Conservation (phyloP, 1,140 invertebrate genomes). For the Drosophila setifemur region DNA sequence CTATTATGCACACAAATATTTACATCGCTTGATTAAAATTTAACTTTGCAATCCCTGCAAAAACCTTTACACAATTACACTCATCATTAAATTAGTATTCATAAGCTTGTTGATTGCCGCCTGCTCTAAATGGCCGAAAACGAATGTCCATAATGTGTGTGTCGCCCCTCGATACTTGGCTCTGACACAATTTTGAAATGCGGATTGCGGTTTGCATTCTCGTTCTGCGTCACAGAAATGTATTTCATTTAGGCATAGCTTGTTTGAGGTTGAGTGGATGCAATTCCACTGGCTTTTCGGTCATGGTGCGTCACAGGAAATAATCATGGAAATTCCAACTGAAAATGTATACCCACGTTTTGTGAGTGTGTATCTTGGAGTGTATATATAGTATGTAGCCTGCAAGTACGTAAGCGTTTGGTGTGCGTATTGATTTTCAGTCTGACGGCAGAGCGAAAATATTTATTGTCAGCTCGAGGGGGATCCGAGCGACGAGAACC, state of each 20-base stretch:
- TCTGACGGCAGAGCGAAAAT: slow-evolving; percentile 37
- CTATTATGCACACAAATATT: too few species aligned
- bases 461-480: slow-evolving; percentile 49
- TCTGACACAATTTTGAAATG: slow-evolving; percentile 6
- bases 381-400: too few species aligned
- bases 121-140: neutral
- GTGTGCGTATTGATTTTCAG: slow-evolving; percentile 59
- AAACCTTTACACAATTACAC: slow-evolving; percentile 1
- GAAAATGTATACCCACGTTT: slow-evolving; percentile 21
- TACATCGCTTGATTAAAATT: too few species aligned
- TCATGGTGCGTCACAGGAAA: slow-evolving; percentile 9
- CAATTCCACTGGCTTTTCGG: slow-evolving; percentile 7
- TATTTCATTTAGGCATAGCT: slow-evolving; percentile 28
- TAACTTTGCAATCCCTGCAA: too few species aligned
- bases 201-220: neutral
- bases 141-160: neutral
- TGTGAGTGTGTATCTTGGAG: slow-evolving; percentile 25
- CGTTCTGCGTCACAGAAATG: slow-evolving; percentile 15
- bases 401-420: slow-evolving; percentile 4
- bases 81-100: slow-evolving; percentile 29
- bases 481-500: neutral
- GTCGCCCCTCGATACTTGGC: neutral
- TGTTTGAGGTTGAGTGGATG: slow-evolving; percentile 19
- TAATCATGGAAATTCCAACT: slow-evolving; percentile 16
- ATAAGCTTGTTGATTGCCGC: neutral